Percentiles rank a stretch among this genome's conserved stretches.
These are phyloP conservation scores for Drosophila phalerata DNA, from an alignment of 2,888 invertebrate genomes.

Conservation along the genomic window DNA sequence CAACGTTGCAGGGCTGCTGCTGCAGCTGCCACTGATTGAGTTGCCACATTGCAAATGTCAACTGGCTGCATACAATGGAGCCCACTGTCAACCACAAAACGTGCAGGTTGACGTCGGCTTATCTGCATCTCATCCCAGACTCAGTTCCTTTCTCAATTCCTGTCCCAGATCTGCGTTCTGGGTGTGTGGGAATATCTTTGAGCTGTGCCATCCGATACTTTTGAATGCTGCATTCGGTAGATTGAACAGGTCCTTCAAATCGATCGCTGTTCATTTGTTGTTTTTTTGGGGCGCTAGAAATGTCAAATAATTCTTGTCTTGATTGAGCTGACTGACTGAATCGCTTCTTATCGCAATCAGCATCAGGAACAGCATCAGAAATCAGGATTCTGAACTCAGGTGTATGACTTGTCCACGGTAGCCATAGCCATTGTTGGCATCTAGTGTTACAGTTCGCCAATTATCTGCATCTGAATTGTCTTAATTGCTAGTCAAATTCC, in stretches of 20 bases:
- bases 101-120: conserved; percentile 60
- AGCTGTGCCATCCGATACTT: conserved; percentile 62
- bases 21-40: conserved; percentile 62
- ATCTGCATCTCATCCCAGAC: conserved; percentile 58
- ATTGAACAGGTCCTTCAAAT: conserved; percentile 53
- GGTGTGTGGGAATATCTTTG: conserved; percentile 50
- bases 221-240: conserved; percentile 34
- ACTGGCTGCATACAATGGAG: conserved; percentile 54
- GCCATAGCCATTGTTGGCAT: conserved; percentile 27
- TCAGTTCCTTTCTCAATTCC: neutral
- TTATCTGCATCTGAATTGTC: conserved; percentile 54
- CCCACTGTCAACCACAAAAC: conserved; percentile 61
- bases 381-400: neutral
- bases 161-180: neutral
- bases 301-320: conserved; percentile 69
- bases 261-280: conserved; percentile 41
- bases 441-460: conserved; percentile 59
- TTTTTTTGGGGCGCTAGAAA: conserved; percentile 53
- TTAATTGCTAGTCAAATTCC: conserved; percentile 61
- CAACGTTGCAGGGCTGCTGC: conserved; percentile 44
- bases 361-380: conserved; percentile 39
- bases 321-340: conserved; percentile 62
- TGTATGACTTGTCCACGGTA: conserved; percentile 33
- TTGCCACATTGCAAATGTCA: conserved; percentile 67
- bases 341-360: conserved; percentile 34